A percentile compares a stretch with the other conserved stretches of the same genome.
These are phyloP conservation scores for Myripristis murdjan DNA, from an alignment of 2,797 vertebrate species.

Conservation along the genomic window DNA sequence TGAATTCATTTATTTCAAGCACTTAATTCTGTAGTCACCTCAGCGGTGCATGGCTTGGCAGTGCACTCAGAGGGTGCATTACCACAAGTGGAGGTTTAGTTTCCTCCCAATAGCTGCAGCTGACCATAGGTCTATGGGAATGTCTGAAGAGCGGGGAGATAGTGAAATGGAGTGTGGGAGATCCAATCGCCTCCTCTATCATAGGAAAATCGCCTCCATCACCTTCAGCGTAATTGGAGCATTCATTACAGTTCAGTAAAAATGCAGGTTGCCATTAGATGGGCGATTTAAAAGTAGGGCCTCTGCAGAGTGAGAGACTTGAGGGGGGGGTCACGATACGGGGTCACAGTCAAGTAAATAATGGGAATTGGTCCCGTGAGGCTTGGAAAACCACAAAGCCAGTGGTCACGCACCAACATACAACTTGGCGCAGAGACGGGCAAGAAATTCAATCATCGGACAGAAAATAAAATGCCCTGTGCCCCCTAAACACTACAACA, in stretches of 20 bases:
- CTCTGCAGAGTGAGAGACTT: slow-evolving; percentile 77
- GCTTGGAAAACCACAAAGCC: slow-evolving; percentile 77
- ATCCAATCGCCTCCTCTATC: slow-evolving; percentile 81
- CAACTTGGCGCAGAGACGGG: slow-evolving; percentile 66
- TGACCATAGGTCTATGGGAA: slow-evolving; percentile 78
- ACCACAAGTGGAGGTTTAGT: slow-evolving; percentile 74
- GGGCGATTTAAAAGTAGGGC: slow-evolving; percentile 79
- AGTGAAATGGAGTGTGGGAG: slow-evolving; percentile 81
- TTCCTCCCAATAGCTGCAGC: slow-evolving; percentile 69
- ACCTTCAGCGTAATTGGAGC: slow-evolving; percentile 84
- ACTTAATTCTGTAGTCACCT: slow-evolving; percentile 84
- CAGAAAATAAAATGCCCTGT: slow-evolving; percentile 77
- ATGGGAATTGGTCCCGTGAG: slow-evolving; percentile 83
- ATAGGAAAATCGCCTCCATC: slow-evolving; percentile 82
- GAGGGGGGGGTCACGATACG: slow-evolving; percentile 71
- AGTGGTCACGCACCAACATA: slow-evolving; percentile 74
- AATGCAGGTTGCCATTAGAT: slow-evolving; percentile 80
- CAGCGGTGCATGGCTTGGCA: slow-evolving; percentile 68
- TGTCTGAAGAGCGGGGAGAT: slow-evolving; percentile 73
- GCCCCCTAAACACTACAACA: slow-evolving; percentile 70
- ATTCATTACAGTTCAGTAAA: slow-evolving; percentile 83
- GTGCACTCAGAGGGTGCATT: slow-evolving; percentile 75
- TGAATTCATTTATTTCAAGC: slow-evolving; percentile 87
- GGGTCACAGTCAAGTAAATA: slow-evolving; percentile 86
- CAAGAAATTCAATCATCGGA: slow-evolving; percentile 80